Evolutionary conservation across 1,140 invertebrate species (phyloP), one percentile per base, ranked within the genome.

Genomic region (Trachymyrmex cornetzi): DNA sequence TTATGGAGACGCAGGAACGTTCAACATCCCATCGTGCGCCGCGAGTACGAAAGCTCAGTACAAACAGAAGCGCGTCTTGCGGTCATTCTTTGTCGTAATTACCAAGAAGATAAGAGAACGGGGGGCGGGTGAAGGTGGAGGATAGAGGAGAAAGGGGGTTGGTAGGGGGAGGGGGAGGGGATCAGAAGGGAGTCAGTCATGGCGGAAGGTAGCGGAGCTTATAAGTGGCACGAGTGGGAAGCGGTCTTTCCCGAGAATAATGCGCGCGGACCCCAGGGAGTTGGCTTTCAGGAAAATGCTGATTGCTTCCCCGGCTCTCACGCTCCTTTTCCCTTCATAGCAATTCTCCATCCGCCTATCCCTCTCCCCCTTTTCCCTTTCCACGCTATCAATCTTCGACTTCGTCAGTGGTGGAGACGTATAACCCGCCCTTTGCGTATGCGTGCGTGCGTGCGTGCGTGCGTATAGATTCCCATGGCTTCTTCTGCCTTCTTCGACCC

Each of bases 201-300:
- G 81, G 50, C 30, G 48, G 24, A 86, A 74, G 66, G 48, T 59
- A 79, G 69, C 50, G 86, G 71, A 59, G 71, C 86, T 84, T 84
- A 84, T 84, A 84, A 84, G 80, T 84, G 80, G 80, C 67, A 84
- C 80, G 67, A 63, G 80, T 84, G 69, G 34, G 69, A 74, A 74
- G 69, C 88, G 75, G 84, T 85, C 71, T 79, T 91, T 79, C 72
- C 72, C 69, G 89, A 92, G 92, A 94, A 94, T 94, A 94, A 94
- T 94, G 91, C 93, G 86, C 81, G 86, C 81, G 67, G 82, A 91
- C 90, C 86, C 91, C 77, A 75, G 89, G 92, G 92, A 92, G 89
- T 86, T 61, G 85, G 90, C 90, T 93, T 89, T 93, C 91, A 89
- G 92, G 88, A 91, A 93, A 94, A 94, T 94, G 92, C 93, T 94